Percentiles rank a stretch among this genome's conserved stretches.
phyloP scores from a whole-genome alignment of 2,888 invertebrate genomes.

The Leptopterna dolabrata region DNA sequence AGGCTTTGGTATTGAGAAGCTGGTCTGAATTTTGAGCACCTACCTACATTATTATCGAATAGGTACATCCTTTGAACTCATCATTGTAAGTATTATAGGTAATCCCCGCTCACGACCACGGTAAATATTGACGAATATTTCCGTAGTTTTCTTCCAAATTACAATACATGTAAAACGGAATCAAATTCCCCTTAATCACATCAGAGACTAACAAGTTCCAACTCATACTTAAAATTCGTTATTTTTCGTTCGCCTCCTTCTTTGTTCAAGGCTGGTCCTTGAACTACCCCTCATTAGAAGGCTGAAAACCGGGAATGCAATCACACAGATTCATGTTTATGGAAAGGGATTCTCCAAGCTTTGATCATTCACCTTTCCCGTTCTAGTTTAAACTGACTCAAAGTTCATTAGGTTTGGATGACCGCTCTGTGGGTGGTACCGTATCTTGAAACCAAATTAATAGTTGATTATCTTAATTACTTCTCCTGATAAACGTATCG shows the following conservation, averaged over 20 bases:
- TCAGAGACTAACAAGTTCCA: background rate
- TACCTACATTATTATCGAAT: no score
- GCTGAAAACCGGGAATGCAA: background rate
- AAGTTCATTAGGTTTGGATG: conserved; percentile 1
- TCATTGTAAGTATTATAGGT: no score
- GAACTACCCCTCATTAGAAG: background rate
- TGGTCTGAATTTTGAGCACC: no score
- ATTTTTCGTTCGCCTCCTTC: background rate
- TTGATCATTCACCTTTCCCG: background rate
- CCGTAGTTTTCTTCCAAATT: no score
- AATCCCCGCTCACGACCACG: no score
- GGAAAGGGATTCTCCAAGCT: background rate
- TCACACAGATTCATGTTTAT: background rate
- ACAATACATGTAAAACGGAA: no score
- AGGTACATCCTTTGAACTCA: no score
- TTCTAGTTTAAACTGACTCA: background rate
- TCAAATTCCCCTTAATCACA: no score
- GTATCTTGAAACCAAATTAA: conserved; percentile 15
- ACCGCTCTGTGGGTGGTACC: background rate
- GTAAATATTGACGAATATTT: no score
- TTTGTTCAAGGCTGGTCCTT: background rate
- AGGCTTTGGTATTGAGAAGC: no score
- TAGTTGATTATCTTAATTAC: conserved; percentile 16
- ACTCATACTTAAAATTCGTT: background rate
- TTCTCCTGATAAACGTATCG: background rate